Conservation (phyloP, 2,888 invertebrate genomes). For the Germaria angustata region DNA sequence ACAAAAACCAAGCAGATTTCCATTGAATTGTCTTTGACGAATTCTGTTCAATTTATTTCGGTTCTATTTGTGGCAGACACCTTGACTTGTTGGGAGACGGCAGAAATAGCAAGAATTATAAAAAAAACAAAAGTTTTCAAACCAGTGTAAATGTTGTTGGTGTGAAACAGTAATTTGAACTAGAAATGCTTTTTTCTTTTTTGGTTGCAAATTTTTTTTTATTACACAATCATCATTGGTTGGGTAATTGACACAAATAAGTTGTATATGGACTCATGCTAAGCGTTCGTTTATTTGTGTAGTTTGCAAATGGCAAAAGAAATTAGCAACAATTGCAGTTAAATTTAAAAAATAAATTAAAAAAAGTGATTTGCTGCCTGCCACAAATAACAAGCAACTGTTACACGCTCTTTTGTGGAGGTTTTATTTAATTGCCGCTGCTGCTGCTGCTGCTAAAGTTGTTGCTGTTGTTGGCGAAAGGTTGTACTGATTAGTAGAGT, state of each 20-base stretch:
- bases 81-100: slow-evolving; percentile 37
- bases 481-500: slow-evolving; percentile 49
- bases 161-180: slow-evolving; percentile 44
- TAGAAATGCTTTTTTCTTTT: slow-evolving; percentile 31
- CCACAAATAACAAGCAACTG: slow-evolving; percentile 32
- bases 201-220: background rate
- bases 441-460: background rate
- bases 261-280: background rate
- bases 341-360: slow-evolving; percentile 3
- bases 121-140: slow-evolving; percentile 4
- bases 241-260: slow-evolving; percentile 60
- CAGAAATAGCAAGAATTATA: background rate
- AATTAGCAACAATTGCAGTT: slow-evolving; percentile 52
- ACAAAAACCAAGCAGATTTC: slow-evolving; percentile 3
- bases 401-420: slow-evolving; percentile 2
- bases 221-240: slow-evolving; percentile 45
- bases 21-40: slow-evolving; percentile 27
- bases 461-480: slow-evolving; percentile 10
- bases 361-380: background rate
- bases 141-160: slow-evolving; percentile 9
- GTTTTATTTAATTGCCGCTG: background rate
- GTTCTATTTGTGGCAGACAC: slow-evolving; percentile 42
- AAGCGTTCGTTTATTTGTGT: background rate
- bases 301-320: slow-evolving; percentile 27
- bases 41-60: background rate